Percentiles rank a stretch among this genome's conserved stretches.
Evolutionary conservation across 92 coral and sea anemone species (phyloP).

Genomic region (Zoanthus gigantus): DNA sequence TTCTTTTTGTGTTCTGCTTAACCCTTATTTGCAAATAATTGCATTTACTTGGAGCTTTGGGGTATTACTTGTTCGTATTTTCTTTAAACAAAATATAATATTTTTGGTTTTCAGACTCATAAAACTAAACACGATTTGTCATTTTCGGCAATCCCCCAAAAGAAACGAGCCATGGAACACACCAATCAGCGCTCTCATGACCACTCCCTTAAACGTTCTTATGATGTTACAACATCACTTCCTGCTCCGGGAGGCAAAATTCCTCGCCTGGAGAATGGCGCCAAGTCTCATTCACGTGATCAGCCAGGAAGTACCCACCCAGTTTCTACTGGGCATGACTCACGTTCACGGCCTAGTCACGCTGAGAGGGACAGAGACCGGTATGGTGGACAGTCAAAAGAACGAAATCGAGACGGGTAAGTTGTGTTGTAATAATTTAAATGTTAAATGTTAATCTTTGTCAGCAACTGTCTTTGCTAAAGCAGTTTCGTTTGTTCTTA

Average conservation of each 20-base stretch:
- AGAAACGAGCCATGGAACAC: conserved; percentile 68
- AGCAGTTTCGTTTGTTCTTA: no score
- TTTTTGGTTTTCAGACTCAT: conserved; percentile 45
- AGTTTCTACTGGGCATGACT: conserved; percentile 19
- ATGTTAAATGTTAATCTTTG: no score
- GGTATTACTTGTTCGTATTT: not conserved
- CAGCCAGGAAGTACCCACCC: conserved; percentile 44
- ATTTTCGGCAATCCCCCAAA: conserved; percentile 35
- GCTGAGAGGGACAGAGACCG: conserved; percentile 62
- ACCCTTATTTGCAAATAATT: no score
- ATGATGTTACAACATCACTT: conserved; percentile 64
- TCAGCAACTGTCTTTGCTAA: no score
- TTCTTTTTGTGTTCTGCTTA: not conserved
- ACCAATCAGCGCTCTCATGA: conserved; percentile 77
- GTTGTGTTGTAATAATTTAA: not conserved
- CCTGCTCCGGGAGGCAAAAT: conserved; percentile 81
- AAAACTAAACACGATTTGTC: conserved; percentile 51
- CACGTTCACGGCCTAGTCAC: conserved; percentile 43
- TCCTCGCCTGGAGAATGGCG: conserved; percentile 79
- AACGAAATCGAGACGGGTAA: conserved; percentile 83
- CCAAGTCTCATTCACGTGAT: conserved; percentile 53
- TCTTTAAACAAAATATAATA: not conserved
- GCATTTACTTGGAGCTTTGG: not conserved
- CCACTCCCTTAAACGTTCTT: conserved; percentile 69
- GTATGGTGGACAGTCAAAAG: conserved; percentile 69